These are phyloP conservation scores for Bellardia pandia DNA, from an alignment of 2,888 invertebrate species.

Conservation along the genomic window DNA sequence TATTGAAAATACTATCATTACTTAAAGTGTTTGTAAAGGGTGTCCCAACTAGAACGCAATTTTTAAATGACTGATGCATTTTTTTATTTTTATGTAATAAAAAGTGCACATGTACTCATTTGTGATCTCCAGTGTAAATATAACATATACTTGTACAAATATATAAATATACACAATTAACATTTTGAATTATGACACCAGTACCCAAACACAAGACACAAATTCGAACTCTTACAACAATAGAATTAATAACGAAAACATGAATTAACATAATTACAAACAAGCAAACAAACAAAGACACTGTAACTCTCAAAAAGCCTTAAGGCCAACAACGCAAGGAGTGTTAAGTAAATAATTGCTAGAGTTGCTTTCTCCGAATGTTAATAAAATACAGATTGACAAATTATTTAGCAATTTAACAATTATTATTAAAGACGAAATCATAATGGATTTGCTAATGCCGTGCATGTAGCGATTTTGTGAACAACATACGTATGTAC, in stretches of 20 bases:
- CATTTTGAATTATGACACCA: constrained; percentile 65
- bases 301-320: constrained; percentile 14
- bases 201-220: neutral
- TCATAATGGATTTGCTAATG: neutral
- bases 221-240: constrained; percentile 1
- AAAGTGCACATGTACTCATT: neutral
- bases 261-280: constrained; percentile 49
- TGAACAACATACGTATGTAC: too few species aligned
- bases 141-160: neutral
- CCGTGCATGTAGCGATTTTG: too few species aligned
- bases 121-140: too few species aligned
- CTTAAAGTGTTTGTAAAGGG: too few species aligned
- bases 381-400: constrained; percentile 16
- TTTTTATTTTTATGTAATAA: too few species aligned
- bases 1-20: too few species aligned
- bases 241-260: constrained; percentile 44
- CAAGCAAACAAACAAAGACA: neutral
- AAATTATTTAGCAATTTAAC: constrained; percentile 17
- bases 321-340: constrained; percentile 30
- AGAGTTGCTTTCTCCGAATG: constrained; percentile 8
- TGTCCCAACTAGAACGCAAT: too few species aligned
- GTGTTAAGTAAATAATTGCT: constrained; percentile 65
- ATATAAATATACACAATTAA: constrained; percentile 57
- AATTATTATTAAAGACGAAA: constrained; percentile 15
- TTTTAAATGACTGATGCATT: too few species aligned